Base-by-base conservation (phyloP, 2,797 vertebrate species). In the Loris lydekkerianus region DNA sequence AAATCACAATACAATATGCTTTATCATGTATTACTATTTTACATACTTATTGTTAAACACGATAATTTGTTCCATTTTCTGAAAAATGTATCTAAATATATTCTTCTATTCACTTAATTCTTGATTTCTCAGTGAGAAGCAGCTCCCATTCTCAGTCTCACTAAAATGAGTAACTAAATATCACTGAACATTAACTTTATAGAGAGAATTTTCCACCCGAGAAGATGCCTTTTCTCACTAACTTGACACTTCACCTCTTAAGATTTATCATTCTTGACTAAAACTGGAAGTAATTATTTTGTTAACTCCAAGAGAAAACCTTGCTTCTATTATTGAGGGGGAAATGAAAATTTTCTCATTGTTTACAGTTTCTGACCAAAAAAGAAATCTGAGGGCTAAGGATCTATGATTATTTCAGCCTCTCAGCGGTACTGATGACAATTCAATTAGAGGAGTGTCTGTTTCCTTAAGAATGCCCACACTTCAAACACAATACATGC, bases 161-260 rank as follows among this genome's bases (percentile, higher is more conserved):
- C 7, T 14, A 94, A 96, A 89, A 91, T 73, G 58, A 7, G 29
- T 65, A 86, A 5, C 82, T 97, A 97, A 97, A 96, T 96, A 97
- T 97, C 87, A 95, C 89, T 95, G 93, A 97, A 92, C 75, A 96
- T 96, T 96, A 96, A 76, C 75, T 86, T 95, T 84, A 76, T 70
- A 91, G 10, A 84, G 43, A 95, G 70, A 85, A 96, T 94, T 96
- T 96, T 93, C 80, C 88, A 97, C 75, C 49, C 82, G 85, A 97
- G 13, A 17, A 29, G 56, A 61, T 65, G 27, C 37, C 58, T 97
- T 97, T 96, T 86, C 46, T 93, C 89, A 95, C 89, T 73, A 97
- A 93, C 46, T 53, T 97, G 87, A 94, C 93, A 91, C 14, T 92
- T 95, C 69, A 88, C 76, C 90, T 90, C 93, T 95, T 97, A 78